Evolutionary conservation across 2,888 invertebrate genomes (phyloP), one percentile per base, ranked within the genome.

Genomic region (Brachypalpus laphriformis): DNA sequence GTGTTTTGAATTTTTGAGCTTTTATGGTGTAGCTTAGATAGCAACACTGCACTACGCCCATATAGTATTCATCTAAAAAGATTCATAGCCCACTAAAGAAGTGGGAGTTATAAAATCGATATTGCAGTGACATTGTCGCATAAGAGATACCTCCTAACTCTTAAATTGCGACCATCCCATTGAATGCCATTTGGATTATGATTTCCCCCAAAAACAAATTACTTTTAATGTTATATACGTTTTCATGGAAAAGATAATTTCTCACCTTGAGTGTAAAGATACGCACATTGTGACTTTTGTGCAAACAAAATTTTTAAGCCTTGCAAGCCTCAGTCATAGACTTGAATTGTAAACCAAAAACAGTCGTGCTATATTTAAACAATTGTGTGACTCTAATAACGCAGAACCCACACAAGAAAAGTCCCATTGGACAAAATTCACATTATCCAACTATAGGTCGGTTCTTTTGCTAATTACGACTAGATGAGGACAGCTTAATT

Each of bases 401-500:
- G 16, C 9, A 7, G 8, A 9, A 9, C 18, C 47, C 20, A 18
- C 47, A 5, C 47, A 20, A 45, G 18, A n/a, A 20, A 16, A 7
- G 7, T 16, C 42, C 14, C 14, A 42, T 7, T 42, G 7, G n/a
- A n/a, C n/a, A n/a, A n/a, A n/a, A 3, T 7, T 1, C 3, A 14
- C 25, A 25, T n/a, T n/a, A n/a, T n/a, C 11, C n/a, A 49, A 25
- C 14, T 49, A n/a, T n/a, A 5, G n/a, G 28, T 28, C 54, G 28
- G 54, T 54, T 54, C 54, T 54, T 54, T 54, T 54, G 3, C 54
- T 14, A 54, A 54, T 54, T 54, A n/a, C 16, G 20, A 4, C 49
- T 49, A n/a, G 11, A 49, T 1, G 11, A 22, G 1, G 8, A 4
- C 28, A n/a, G n/a, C 28, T 28, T 1, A 31, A 8, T n/a, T 28